Base-by-base conservation (phyloP, 2,888 invertebrate genomes). In the Troilus luridus region DNA sequence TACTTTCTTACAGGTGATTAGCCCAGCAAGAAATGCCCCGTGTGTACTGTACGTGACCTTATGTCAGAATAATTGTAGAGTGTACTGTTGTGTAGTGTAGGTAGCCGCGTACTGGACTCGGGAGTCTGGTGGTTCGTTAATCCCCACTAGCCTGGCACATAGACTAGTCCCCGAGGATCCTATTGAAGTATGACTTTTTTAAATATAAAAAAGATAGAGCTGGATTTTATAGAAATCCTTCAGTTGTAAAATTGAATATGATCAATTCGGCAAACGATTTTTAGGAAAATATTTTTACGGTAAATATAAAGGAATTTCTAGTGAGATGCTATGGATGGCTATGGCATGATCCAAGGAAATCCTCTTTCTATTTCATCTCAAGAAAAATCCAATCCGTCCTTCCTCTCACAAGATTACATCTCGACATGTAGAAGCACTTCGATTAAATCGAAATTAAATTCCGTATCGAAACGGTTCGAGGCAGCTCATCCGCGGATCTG, bases 381-480 rank as follows among this genome's bases (percentile, higher is more conserved):
- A 77, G 72, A 77, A 77, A 77, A 77, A 77, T 77, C 72, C 72
- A 77, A 77, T 77, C 41, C 72, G 41, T 77, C 72, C 27, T 77
- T 27, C 72, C 72, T 77, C 72, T 77, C 41, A 77, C 17, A 41
- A 77, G 72, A 77, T 77, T 77, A 77, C 72, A 77, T 41, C 72
- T 77, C 41, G 72, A 41, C 72, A 27, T 41, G 8, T 41, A 9
- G 41, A 19, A 27, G 72, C 72, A 77, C 27, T 77, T 77, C 72
- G 72, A 77, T 77, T 77, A 77, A 77, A 77, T 77, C 72, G 72
- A 41, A 77, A 77, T 77, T 41, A 77, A 77, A 77, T 77, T 77
- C 27, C 7, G 72, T 77, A 77, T 41, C 72, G 72, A 41, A 77
- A 77, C 27, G 72, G 27, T 41, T 41, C 14, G 27, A 24, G 72